A percentile compares a stretch with the other conserved stretches of the same genome.
These are phyloP conservation scores for Drosophila pectinifera DNA, from an alignment of 1,140 invertebrate genomes.

Conservation along the genomic window DNA sequence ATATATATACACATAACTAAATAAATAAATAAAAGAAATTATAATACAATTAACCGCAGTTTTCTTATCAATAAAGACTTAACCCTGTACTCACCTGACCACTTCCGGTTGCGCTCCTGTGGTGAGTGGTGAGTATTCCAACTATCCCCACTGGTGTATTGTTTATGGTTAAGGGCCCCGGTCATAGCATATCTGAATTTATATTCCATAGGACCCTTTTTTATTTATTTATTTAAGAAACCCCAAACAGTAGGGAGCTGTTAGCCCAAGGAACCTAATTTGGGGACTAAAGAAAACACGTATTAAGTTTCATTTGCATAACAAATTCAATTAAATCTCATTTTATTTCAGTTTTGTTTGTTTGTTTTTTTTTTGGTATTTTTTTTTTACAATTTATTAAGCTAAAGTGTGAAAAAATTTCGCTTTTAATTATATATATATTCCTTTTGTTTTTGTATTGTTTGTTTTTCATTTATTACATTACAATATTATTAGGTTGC, in stretches of 20 bases:
- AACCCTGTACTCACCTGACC: no score
- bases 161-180: no score
- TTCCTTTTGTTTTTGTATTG: conserved; percentile 50
- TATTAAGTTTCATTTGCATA: conserved; percentile 80
- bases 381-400: conserved; percentile 85
- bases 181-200: neutral
- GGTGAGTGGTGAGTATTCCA: no score
- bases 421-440: conserved; percentile 72
- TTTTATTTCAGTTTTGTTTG: conserved; percentile 83
- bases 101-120: no score
- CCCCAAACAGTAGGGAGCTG: no score
- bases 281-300: conserved; percentile 8
- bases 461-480: conserved; percentile 70
- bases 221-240: no score
- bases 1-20: conserved; percentile 65
- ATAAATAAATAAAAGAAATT: conserved; percentile 64
- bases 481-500: conserved; percentile 65
- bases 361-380: conserved; percentile 71
- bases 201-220: no score
- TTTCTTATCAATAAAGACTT: neutral
- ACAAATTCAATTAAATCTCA: conserved; percentile 85
- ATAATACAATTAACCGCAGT: conserved; percentile 35
- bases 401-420: conserved; percentile 85
- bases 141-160: no score
- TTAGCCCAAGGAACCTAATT: neutral